Base-by-base conservation (phyloP, 2,888 invertebrate species). In the Leptinotarsa juncta region DNA sequence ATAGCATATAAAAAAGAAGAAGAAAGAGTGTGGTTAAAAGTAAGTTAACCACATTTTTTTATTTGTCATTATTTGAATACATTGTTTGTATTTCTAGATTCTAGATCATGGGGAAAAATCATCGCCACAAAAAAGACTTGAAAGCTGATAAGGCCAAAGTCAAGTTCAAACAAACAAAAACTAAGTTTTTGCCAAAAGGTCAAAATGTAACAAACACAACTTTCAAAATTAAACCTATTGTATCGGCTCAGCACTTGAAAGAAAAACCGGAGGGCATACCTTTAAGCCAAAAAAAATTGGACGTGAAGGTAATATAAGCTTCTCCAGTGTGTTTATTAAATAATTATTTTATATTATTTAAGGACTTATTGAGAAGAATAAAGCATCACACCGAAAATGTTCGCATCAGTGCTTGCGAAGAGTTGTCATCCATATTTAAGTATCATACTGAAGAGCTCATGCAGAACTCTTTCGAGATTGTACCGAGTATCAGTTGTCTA, bases 211-310 rank as follows among this genome's bases (percentile, higher is more conserved):
- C 97, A 0, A 93, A 96, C 86, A 94, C 96, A 0, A 93, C 93
- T 82, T 97, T 98, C 83, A 96, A 97, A 90, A 92, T 96, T 0
- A 94, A 94, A 83, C 95, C 96, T 84, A 96, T 98, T 80, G 90
- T 96, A 3, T 91, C 98, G 55, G 91, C 91, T 60, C 94, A 95
- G 82, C 97, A 97, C 84, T 85, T 96, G 18, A 89, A 89, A 81
- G 83, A 86, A 42, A 90, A 90, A 82, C 88, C 77, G 48, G 71
- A 87, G 23, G 85, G 88, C 7, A 91, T 92, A 82, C 90, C 91
- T 68, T 87, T 93, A 51, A 94, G 94, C 68, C 91, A 89, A 50
- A 90, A 92, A 75, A 95, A 94, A 84, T 90, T 94, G 3, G 93
- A 91, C 84, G 86, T 93, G 0, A 93, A 93, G 86, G 92, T 92